Evolutionary conservation across 2,797 vertebrate species (phyloP).

Genomic region (Poliocrania exsul): DNA sequence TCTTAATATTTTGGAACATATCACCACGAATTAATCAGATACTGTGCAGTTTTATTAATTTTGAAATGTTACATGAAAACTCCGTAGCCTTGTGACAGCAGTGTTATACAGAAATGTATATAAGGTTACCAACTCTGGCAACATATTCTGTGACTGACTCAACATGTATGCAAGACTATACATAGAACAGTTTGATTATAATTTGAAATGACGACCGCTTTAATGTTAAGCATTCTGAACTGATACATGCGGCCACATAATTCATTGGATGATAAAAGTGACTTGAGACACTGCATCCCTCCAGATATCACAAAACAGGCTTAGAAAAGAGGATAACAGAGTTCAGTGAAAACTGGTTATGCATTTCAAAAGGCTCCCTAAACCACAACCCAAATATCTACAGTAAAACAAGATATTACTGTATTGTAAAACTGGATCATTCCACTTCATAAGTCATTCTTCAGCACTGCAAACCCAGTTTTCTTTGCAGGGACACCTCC

Average conservation of each 20-base stretch:
- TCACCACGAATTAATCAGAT: constrained; percentile 14
- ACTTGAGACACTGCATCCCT: neutral
- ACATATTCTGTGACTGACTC: neutral
- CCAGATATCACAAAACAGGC: neutral
- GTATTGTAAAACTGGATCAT: neutral
- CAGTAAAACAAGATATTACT: neutral
- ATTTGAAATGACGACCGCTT: constrained; percentile 29
- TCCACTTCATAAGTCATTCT: neutral
- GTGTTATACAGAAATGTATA: neutral
- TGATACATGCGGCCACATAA: neutral
- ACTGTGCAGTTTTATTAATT: constrained; percentile 21
- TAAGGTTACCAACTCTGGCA: neutral
- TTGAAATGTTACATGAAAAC: constrained; percentile 45
- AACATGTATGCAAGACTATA: neutral
- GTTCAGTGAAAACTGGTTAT: neutral
- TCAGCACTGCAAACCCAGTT: neutral
- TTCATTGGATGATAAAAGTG: neutral
- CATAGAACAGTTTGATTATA: constrained; percentile 10
- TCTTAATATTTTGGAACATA: constrained; percentile 36
- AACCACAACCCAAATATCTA: neutral
- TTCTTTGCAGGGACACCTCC: neutral
- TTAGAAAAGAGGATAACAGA: neutral
- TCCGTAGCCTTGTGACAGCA: neutral
- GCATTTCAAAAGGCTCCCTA: neutral
- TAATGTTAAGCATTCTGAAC: constrained; percentile 44